phyloP scores from a whole-genome alignment of 1,140 invertebrate genomes.

The Euura saliciscinereae region DNA sequence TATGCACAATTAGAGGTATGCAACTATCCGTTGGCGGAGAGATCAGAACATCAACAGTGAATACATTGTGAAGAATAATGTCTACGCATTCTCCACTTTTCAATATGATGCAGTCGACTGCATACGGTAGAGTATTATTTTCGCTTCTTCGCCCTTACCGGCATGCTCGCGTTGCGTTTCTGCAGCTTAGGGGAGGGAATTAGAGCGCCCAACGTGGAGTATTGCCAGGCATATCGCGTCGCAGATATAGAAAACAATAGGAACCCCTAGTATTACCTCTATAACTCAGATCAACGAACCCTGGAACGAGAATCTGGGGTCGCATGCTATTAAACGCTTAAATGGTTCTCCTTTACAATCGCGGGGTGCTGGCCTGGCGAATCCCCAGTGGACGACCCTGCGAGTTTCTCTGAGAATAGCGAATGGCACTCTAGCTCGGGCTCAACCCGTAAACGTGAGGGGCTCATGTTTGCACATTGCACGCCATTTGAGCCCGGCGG shows the following conservation, averaged over 20 bases:
- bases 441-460: background rate
- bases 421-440: background rate
- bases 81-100: too few species aligned
- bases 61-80: too few species aligned
- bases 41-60: too few species aligned
- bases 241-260: constrained; percentile 30
- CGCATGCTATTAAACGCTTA: constrained; percentile 34
- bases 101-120: too few species aligned
- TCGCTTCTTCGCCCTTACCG: too few species aligned
- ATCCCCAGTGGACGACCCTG: background rate
- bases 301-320: constrained; percentile 30
- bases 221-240: too few species aligned
- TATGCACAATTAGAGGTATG: too few species aligned
- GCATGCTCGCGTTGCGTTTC: too few species aligned
- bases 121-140: too few species aligned
- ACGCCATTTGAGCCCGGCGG: background rate
- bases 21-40: too few species aligned
- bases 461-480: background rate
- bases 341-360: constrained; percentile 26
- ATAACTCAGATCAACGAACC: constrained; percentile 32
- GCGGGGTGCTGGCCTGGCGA: constrained; percentile 9
- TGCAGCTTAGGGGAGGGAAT: too few species aligned
- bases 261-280: constrained; percentile 30
- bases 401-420: background rate
- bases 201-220: too few species aligned